These are phyloP conservation scores for Okapia johnstoni DNA, from an alignment of 2,113 vertebrate genomes.

Conservation along the genomic window DNA sequence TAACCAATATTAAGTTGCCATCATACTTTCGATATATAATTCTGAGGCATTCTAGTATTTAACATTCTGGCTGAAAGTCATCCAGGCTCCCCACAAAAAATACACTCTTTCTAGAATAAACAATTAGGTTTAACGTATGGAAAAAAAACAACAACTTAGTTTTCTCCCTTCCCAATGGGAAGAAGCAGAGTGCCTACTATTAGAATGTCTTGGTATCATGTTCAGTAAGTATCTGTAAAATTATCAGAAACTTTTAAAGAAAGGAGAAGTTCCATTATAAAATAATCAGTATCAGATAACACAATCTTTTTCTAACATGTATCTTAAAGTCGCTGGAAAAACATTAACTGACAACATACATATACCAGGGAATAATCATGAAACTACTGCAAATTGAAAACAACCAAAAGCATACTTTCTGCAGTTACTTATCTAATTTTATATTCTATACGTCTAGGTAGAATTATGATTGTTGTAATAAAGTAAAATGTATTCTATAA, in stretches of 20 bases:
- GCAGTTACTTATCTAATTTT: not conserved
- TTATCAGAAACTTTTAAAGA: not conserved
- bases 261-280: not conserved
- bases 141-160: not conserved
- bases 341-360: not conserved
- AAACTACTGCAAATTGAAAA: not conserved
- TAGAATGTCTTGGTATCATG: not conserved
- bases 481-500: conserved; percentile 25
- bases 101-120: not conserved
- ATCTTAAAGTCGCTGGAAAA: not conserved
- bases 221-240: not conserved
- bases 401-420: not conserved
- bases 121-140: not conserved
- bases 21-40: not conserved
- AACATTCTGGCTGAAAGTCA: not conserved
- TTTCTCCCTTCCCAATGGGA: not conserved
- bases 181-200: not conserved
- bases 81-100: not conserved
- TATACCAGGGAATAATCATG: not conserved
- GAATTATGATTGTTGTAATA: not conserved
- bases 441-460: not conserved
- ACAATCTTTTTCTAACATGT: not conserved
- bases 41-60: not conserved
- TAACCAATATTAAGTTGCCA: conserved; percentile 19
- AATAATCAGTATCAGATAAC: not conserved